phyloP scores from a whole-genome alignment of 1,140 invertebrate genomes.

The Calycopis cecrops region DNA sequence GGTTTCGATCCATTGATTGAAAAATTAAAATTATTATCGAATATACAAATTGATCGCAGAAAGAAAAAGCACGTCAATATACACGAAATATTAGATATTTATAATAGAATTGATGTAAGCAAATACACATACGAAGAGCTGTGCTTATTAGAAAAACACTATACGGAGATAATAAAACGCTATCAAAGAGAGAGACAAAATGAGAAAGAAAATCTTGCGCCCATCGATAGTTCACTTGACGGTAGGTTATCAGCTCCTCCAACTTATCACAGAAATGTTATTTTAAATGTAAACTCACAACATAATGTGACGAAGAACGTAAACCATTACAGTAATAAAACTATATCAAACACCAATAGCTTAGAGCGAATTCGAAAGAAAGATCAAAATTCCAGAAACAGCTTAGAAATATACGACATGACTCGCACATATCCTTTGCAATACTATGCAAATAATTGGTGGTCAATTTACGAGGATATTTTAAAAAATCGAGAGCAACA shows the following conservation, averaged over 20 bases:
- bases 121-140: constrained; percentile 63
- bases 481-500: constrained; percentile 62
- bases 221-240: constrained; percentile 23
- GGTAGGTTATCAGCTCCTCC: constrained; percentile 33
- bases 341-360: constrained; percentile 29
- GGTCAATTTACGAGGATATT: constrained; percentile 69
- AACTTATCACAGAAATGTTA: constrained; percentile 39
- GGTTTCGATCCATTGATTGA: constrained; percentile 72
- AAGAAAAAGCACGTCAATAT: constrained; percentile 49
- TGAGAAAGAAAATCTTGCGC: constrained; percentile 49
- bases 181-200: constrained; percentile 47
- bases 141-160: constrained; percentile 57
- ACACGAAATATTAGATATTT: constrained; percentile 55
- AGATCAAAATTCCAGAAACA: constrained; percentile 38
- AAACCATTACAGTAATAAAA: constrained; percentile 35
- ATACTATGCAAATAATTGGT: constrained; percentile 74
- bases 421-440: constrained; percentile 60
- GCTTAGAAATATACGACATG: constrained; percentile 54
- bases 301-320: constrained; percentile 36
- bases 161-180: constrained; percentile 63
- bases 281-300: constrained; percentile 38
- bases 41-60: constrained; percentile 48
- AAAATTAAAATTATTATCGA: constrained; percentile 55
- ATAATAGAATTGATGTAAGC: constrained; percentile 52
- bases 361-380: constrained; percentile 32